Percentiles rank a stretch among this genome's conserved stretches.
Conservation (phyloP, 2,113 vertebrate species). For the Tragelaphus scriptus region DNA sequence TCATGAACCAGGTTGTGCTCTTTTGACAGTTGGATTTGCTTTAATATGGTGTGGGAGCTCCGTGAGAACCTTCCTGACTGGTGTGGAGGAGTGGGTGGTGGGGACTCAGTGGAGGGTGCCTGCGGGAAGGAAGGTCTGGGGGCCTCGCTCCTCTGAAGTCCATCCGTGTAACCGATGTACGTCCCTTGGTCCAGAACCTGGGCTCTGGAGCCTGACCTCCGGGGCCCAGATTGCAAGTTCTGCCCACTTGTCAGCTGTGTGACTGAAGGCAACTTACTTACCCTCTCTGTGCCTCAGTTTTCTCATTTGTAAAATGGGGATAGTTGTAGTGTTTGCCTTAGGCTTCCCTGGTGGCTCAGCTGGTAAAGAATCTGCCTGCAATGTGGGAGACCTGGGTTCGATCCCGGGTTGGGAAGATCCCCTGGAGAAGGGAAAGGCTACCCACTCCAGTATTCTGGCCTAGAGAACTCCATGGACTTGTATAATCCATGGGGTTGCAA, state of each 20-base stretch:
- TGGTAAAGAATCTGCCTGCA: neutral
- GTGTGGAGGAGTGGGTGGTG: neutral
- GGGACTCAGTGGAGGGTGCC: neutral
- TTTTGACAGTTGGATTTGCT: neutral
- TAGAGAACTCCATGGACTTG: neutral
- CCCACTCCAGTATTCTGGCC: neutral
- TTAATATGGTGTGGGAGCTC: neutral
- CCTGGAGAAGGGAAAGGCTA: neutral
- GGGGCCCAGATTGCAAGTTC: neutral
- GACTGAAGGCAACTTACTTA: too few species aligned
- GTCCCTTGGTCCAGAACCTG: rapidly evolving
- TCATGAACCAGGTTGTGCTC: neutral
- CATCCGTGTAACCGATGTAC: rapidly evolving
- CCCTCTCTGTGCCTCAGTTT: neutral
- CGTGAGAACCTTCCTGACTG: neutral
- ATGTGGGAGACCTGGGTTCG: neutral
- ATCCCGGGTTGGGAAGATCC: neutral
- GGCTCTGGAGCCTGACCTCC: neutral
- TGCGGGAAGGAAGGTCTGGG: neutral
- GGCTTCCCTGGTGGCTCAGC: neutral
- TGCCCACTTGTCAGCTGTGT: neutral
- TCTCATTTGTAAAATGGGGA: neutral
- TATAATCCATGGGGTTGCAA: neutral
- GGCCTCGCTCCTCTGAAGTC: rapidly evolving
- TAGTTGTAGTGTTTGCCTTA: neutral